Conservation (phyloP, 2,113 vertebrate species). For the Urocolius indicus region DNA sequence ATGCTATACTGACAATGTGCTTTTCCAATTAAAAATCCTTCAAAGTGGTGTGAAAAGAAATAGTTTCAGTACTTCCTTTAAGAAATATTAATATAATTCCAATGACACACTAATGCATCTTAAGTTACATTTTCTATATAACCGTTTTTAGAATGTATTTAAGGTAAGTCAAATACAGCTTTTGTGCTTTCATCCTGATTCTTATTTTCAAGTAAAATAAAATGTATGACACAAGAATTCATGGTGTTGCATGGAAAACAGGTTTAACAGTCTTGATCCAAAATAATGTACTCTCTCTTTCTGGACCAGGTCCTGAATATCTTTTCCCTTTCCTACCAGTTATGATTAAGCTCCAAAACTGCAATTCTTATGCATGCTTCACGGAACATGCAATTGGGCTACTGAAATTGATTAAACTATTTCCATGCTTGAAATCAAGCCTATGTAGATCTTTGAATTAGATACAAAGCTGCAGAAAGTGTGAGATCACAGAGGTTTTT, state of each 20-base stretch:
- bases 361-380: not conserved
- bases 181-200: not conserved
- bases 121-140: not conserved
- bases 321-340: not conserved
- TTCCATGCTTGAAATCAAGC: not conserved
- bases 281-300: not conserved
- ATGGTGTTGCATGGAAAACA: not conserved
- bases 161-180: not conserved
- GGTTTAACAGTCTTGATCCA: not conserved
- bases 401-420: not conserved
- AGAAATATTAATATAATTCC: not conserved
- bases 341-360: not conserved
- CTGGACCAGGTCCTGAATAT: not conserved
- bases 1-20: not conserved
- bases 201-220: not conserved
- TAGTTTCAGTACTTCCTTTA: slow-evolving; percentile 11
- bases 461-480: not conserved
- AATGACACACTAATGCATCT: not conserved
- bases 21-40: slow-evolving; percentile 54
- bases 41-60: slow-evolving; percentile 15
- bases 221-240: not conserved
- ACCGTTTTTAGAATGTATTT: not conserved
- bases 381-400: not conserved
- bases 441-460: not conserved
- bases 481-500: not conserved